Base-by-base conservation (phyloP, 1,140 invertebrate species). In the Dreissena polymorpha region DNA sequence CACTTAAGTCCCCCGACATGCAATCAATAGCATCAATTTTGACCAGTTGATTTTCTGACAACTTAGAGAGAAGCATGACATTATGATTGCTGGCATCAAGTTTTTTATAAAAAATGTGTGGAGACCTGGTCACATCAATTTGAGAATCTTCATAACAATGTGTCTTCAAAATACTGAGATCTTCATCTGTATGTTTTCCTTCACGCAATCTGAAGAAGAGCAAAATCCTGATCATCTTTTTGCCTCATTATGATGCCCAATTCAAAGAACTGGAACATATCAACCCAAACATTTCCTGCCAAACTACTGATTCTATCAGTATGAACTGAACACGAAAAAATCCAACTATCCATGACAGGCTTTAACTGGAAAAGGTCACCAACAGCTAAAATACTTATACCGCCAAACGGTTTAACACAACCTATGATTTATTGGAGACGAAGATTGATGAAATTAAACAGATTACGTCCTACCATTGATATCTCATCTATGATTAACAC, bases 401-500 rank as follows among this genome's bases (percentile, higher is more conserved):
- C 80, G 29, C 85, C 87, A 85, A 87, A 88, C 29, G 79, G 60
- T 67, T 63, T 64, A 12, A 50, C 50, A 49, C 64, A 75, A 18
- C 76, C 84, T 63, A 60, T 87, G 13, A 86, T 75, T 79, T 87
- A 81, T 63, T 88, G 85, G 12, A 88, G 68, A 13, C 83, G 60
- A 60, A 88, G 69, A 18, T 78, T 78, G 16, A 69, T 69, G 50
- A n/a, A 78, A 57, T 78, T 78, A 10, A 78, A 53, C 75, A 78
- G 67, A 14, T 49, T 23, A 39, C 75, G 10, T 10, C 73, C 75
- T 68, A 78, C 75, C 85, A 86, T 86, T 5, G 85, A 86, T 55
- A 86, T 80, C 74, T 86, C 85, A 78, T 86, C 81, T 49, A 86
- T 86, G 55, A 86, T 67, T 12, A 85, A 18, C n/a, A 87, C 53